Base-by-base conservation (phyloP, 2,888 invertebrate species). In the Spatulosminthurus flaviceps region DNA sequence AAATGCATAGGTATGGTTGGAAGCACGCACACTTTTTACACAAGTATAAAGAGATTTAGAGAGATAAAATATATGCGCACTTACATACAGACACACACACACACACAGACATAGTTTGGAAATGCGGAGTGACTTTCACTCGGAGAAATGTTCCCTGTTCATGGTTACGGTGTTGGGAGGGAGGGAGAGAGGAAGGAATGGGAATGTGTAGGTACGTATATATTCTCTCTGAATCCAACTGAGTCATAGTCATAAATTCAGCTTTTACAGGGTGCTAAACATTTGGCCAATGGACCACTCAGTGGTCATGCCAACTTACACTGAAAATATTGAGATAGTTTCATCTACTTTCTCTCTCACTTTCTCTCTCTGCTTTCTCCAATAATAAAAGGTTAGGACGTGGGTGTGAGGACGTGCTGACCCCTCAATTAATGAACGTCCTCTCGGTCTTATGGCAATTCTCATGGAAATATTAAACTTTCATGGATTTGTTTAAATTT, bases 231-330 rank as follows among this genome's bases (percentile, higher is more conserved):
- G 16, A 34, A 34, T 34, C 34, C 34, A 34, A 34, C 34, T 67
- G 26, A 28, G 43, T 21, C 72, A 29, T 22, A 42, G 73, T 64
- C 61, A 64, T 74, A 74, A 74, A 74, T 74, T 64, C 74, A 64
- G 61, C 61, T 74, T 74, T 74, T 74, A 74, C 74, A 29, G 74
- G 74, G 74, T 74, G 74, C 74, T 74, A 74, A 74, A 74, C 74
- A 74, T 74, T 74, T 74, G 64, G 64, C 28, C 21, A 64, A 61
- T 64, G 74, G 41, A 51, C 73, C 60, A 73, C 73, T 51, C 29
- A 70, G 34, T 70, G 34, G n/a, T 70, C 70, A 70, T 70, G 34
- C 60, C 60, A 60, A 21, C 60, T 60, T 16, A 21, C 21, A 21
- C 60, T 60, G 7, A 21, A 21, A 21, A 21, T 60, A 19, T 60